Evolutionary conservation across 2,113 vertebrate genomes (phyloP).

Genomic region (Neomonachus schauinslandi): DNA sequence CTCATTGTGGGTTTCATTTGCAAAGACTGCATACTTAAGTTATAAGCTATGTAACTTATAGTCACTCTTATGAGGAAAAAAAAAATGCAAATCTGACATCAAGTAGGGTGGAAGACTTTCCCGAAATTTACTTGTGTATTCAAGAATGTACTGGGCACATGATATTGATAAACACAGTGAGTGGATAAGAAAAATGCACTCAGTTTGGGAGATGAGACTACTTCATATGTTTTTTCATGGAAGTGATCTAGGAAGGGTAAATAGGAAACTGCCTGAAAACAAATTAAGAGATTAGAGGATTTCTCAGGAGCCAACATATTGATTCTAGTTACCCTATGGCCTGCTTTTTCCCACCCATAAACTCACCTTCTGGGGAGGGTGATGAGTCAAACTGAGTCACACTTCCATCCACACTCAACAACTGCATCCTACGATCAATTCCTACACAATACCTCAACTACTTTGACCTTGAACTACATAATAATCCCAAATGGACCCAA

Average conservation of each 20-base stretch:
- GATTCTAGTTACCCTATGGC: neutral
- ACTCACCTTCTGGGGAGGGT: neutral
- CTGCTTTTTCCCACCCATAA: neutral
- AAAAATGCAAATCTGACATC: neutral
- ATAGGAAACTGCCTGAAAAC: neutral
- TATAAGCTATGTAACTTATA: neutral
- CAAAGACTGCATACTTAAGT: neutral
- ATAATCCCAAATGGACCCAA: neutral
- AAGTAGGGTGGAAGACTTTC: neutral
- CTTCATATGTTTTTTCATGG: neutral
- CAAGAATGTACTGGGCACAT: neutral
- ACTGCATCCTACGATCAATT: neutral
- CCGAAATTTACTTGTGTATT: neutral
- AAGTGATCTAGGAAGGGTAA: neutral
- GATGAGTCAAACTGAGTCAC: neutral
- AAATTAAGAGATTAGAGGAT: neutral
- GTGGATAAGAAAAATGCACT: neutral
- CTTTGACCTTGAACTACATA: neutral
- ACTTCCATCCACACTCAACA: neutral
- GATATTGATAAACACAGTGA: neutral
- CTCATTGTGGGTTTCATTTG: neutral
- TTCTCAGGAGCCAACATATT: neutral
- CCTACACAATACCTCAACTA: neutral
- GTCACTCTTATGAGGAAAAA: neutral
- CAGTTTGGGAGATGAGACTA: neutral